Base-by-base conservation (phyloP, 2,113 vertebrate genomes). In the Phylloscopus whistleri region DNA sequence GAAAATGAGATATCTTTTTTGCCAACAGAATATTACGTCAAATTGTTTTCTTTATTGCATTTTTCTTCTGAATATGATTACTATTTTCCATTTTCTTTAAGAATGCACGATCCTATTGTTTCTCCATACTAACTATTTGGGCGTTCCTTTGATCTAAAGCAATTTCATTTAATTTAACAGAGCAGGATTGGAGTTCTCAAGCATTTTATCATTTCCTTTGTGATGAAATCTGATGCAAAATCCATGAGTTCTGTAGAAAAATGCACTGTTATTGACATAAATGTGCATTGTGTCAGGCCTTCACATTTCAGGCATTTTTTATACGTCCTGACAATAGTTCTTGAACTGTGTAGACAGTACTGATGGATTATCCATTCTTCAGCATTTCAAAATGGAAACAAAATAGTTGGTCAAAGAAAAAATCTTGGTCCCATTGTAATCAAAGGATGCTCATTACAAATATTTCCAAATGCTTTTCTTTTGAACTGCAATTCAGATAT, bases 1-100 rank as follows among this genome's bases (percentile, higher is more conserved):
- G 96, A 95, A 96, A 96, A 96, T 95, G 95, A 94, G 95, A 79
- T 92, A 96, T 97, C 95, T 96, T 91, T 96, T 93, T 96, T 95
- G 72, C 95, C 95, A 92, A 97, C 92, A 97, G 95, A 96, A 66
- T 95, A 95, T 94, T 97, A 94, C 31, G 37, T 96, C 96, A 94
- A 94, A 95, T 96, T 96, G 94, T 89, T 96, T 96, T 92, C 88
- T 92, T 95, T 93, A 96, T 93, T 92, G 64, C 96, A 97, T 97
- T 97, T 96, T 96, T 96, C 92, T 95, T 90, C 80, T 84, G 83
- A 84, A 95, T 94, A 77, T 89, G 85, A 95, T 96, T 95, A 95
- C 58, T 90, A 33, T 94, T 95, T 96, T 92, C 90, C 90, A 93
- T 95, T 96, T 97, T 90, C 93, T 96, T 97, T 95, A 97, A 94